Evolutionary conservation across 2,797 vertebrate species (phyloP), one percentile per base, ranked within the genome.

Genomic region (Anas acuta): DNA sequence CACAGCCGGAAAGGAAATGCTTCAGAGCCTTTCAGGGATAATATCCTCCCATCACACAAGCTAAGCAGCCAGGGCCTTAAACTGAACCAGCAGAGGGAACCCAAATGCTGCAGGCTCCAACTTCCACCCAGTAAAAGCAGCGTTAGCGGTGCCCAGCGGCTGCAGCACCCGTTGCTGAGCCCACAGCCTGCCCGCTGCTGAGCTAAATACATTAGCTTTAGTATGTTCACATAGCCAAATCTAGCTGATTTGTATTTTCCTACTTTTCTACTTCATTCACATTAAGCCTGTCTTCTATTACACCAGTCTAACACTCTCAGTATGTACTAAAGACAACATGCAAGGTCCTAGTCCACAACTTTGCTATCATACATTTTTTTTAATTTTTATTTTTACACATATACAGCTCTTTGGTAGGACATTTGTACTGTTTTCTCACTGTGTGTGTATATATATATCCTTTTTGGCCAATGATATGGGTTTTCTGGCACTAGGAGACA

Each of bases 71-170:
- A 75, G 57, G 62, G 23, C 51, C 47, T 73, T 28, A 20, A 7
- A 1, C 6, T 32, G 66, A 81, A 66, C 89, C 89, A 86, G 79
- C 0, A 94, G 87, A 93, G 91, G 76, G 89, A 96, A 96, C 86
- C 77, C 87, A 89, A 81, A 91, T 9, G 30, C 76, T 56, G 32
- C 57, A 9, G 37, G 4, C 62, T 61, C 30, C 0, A 0, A 33
- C 56, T 74, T 58, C 49, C n/a, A 35, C 70, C 77, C 69, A 33
- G 60, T 35, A 74, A 41, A 25, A 56, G 33, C 41, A 7, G 3
- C 0, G 1, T 11, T 30, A 11, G 4, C 16, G 6, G 2, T 0
- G 15, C 22, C 4, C 11, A 28, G 12, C 1, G 4, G 3, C 6
- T 8, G 43, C 21, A 70, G 28, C 37, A 35, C 32, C 1, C 0